Conservation (phyloP, 1,140 invertebrate genomes). For the Penaeus indicus region DNA sequence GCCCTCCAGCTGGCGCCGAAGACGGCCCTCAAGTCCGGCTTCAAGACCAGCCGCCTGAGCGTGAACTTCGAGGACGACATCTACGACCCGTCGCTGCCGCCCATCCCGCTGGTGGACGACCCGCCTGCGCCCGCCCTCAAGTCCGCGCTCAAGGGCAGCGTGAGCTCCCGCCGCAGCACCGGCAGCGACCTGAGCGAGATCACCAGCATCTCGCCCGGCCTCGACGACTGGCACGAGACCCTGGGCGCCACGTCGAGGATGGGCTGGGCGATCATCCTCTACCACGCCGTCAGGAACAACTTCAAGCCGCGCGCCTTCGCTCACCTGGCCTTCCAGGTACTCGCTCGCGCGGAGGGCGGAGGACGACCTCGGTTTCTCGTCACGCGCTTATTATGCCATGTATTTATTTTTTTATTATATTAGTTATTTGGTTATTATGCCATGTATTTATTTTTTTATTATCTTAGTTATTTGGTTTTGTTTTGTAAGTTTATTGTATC, state of each 20-base stretch:
- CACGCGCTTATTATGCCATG: too few species aligned
- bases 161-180: background rate
- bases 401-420: too few species aligned
- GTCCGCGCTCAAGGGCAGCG: slow-evolving; percentile 19
- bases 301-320: slow-evolving; percentile 62
- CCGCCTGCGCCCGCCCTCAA: background rate
- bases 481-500: too few species aligned
- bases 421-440: too few species aligned
- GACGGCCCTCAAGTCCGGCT: background rate
- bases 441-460: too few species aligned
- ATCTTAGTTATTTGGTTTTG: too few species aligned
- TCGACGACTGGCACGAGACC: slow-evolving; percentile 64
- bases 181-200: slow-evolving; percentile 20
- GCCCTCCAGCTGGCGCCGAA: slow-evolving; percentile 11
- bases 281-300: slow-evolving; percentile 65
- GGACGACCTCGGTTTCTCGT: too few species aligned
- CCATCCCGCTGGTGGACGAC: slow-evolving; percentile 47
- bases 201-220: slow-evolving; percentile 42
- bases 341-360: background rate
- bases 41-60: background rate
- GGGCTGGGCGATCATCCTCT: slow-evolving; percentile 65
- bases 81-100: slow-evolving; percentile 14
- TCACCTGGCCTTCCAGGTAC: slow-evolving; percentile 65
- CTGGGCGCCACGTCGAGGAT: slow-evolving; percentile 53
- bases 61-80: slow-evolving; percentile 15